Percentiles rank a stretch among this genome's conserved stretches.
These are phyloP conservation scores for Rhynchotus rufescens DNA, from an alignment of 2,797 vertebrate genomes.

Conservation along the genomic window DNA sequence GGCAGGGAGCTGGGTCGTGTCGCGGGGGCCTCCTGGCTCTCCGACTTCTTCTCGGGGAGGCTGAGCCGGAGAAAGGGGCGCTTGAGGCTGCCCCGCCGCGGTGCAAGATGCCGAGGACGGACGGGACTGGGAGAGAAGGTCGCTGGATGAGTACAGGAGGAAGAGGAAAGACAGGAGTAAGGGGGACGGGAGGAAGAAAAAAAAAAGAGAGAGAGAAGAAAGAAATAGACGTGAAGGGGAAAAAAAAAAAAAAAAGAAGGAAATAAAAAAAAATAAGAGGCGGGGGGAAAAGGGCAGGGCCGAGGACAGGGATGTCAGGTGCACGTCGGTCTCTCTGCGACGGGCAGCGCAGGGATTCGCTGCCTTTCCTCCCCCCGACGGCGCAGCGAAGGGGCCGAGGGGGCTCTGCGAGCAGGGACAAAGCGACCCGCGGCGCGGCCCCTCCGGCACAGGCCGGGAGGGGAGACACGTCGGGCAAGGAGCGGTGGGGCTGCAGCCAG, in stretches of 20 bases:
- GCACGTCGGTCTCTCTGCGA: not conserved
- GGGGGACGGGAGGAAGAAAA: not conserved
- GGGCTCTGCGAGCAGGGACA: not conserved
- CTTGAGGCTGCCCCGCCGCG: not conserved
- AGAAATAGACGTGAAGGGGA: not conserved
- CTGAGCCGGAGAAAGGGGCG: not conserved
- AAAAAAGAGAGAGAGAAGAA: not conserved
- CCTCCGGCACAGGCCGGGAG: not conserved
- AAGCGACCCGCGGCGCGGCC: not conserved
- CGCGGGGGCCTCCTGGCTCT: not conserved
- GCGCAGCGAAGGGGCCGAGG: not conserved
- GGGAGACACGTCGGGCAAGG: not conserved
- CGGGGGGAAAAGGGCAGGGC: not conserved
- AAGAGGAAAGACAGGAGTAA: not conserved
- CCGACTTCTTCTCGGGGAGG: not conserved
- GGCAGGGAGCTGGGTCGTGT: not conserved
- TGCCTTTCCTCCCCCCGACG: not conserved
- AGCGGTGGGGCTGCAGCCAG: not conserved
- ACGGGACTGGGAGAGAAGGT: not conserved
- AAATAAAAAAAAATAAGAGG: not conserved
- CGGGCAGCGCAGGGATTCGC: not conserved
- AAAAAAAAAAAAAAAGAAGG: not conserved
- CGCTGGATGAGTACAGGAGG: not conserved
- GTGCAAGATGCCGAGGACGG: not conserved
- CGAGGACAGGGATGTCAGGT: not conserved